Evolutionary conservation across 35 echinoderm and acorn worm genomes (phyloP).

Genomic region (Ophioderma brevispina): DNA sequence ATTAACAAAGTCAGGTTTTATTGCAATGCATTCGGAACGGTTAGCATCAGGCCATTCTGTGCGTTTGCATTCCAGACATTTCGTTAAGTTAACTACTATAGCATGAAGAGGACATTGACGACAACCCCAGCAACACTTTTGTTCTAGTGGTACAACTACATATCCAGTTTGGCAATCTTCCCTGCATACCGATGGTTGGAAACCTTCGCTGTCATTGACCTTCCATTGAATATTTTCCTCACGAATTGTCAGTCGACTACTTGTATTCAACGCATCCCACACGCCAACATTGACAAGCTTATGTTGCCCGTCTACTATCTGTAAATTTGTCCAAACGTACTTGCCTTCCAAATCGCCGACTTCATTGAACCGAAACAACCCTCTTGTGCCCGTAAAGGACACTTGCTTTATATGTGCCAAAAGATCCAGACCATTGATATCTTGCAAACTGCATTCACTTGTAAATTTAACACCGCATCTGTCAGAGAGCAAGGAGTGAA

Average conservation of each 20-base stretch:
- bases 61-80: neutral
- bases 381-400: neutral
- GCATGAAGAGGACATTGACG: neutral
- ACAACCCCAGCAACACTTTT: constrained; percentile 46
- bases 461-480: neutral
- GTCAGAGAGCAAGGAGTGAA: neutral
- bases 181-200: neutral
- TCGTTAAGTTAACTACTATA: neutral
- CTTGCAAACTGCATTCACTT: neutral
- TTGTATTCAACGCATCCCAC: constrained; percentile 1
- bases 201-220: neutral
- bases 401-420: neutral
- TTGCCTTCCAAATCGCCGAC: neutral
- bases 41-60: constrained; percentile 7
- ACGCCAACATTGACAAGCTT: neutral
- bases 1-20: neutral
- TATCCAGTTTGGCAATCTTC: neutral
- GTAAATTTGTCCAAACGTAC: neutral
- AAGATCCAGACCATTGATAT: neutral
- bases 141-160: neutral
- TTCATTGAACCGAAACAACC: constrained; percentile 18
- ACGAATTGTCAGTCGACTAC: neutral
- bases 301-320: neutral
- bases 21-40: neutral
- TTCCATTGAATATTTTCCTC: neutral